phyloP scores from a whole-genome alignment of 1,140 invertebrate species.

The Drosophila triauraria region DNA sequence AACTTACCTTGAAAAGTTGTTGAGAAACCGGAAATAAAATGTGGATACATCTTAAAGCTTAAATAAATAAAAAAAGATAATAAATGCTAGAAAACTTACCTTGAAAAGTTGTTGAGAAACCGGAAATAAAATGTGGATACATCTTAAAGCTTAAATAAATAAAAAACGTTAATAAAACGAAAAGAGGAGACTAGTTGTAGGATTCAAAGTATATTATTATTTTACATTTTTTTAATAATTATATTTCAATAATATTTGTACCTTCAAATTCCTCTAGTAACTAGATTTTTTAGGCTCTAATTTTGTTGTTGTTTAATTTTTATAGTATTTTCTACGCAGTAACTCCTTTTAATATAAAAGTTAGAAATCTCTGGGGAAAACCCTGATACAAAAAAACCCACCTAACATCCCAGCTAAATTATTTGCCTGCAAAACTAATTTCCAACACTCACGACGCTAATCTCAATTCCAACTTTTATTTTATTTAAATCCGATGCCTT shows the following conservation, averaged over 20 bases:
- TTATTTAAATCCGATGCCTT: slow-evolving; percentile 76
- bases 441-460: slow-evolving; percentile 63
- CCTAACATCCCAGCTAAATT: slow-evolving; percentile 54
- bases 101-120: no score
- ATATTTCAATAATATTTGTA: no score
- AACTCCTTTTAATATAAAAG: neutral
- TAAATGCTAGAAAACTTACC: no score
- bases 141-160: neutral
- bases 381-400: slow-evolving; percentile 11
- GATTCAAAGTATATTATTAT: no score
- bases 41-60: neutral
- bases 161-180: neutral
- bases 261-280: no score
- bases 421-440: slow-evolving; percentile 69
- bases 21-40: neutral
- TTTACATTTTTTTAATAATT: no score
- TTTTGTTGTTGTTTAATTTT: fast-evolving
- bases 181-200: no score
- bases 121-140: no score
- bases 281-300: no score
- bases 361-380: neutral
- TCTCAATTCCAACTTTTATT: slow-evolving; percentile 80
- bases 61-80: neutral
- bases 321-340: no score
- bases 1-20: neutral